These are phyloP conservation scores for Hydrochoerus hydrochaeris DNA, from an alignment of 2,113 vertebrate genomes.

Conservation along the genomic window DNA sequence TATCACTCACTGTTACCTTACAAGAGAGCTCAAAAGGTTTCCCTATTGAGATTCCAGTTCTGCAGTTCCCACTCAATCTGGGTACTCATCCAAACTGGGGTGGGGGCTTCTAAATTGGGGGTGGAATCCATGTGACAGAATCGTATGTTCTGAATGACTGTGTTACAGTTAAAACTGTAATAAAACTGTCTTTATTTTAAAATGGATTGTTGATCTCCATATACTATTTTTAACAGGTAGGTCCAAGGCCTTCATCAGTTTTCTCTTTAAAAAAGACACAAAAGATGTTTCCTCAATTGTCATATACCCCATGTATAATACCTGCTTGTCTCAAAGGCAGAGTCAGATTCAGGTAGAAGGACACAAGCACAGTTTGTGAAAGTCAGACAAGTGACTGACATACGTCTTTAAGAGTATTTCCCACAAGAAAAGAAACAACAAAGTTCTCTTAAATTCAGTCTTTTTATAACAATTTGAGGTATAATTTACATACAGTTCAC, in stretches of 20 bases:
- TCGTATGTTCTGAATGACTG: background rate
- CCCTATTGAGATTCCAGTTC: background rate
- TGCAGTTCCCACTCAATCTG: background rate
- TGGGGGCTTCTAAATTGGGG: background rate
- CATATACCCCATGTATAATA: background rate
- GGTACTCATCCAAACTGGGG: background rate
- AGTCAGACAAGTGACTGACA: background rate
- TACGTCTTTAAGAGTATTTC: background rate
- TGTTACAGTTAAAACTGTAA: background rate
- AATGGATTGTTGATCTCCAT: background rate
- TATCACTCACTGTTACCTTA: background rate
- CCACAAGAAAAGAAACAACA: background rate
- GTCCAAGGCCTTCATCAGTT: background rate
- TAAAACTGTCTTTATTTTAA: background rate
- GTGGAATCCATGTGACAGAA: background rate
- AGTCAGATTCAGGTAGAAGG: background rate
- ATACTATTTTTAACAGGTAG: background rate
- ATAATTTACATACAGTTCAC: conserved; percentile 11
- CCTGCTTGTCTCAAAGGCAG: background rate
- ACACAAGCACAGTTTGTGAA: background rate
- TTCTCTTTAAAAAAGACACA: conserved; percentile 26
- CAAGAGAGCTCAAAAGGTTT: background rate
- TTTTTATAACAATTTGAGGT: conserved; percentile 41
- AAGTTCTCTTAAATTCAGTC: background rate
- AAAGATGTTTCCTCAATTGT: background rate